Evolutionary conservation across 2,113 vertebrate genomes (phyloP).

Genomic region (Corythaixoides concolor): DNA sequence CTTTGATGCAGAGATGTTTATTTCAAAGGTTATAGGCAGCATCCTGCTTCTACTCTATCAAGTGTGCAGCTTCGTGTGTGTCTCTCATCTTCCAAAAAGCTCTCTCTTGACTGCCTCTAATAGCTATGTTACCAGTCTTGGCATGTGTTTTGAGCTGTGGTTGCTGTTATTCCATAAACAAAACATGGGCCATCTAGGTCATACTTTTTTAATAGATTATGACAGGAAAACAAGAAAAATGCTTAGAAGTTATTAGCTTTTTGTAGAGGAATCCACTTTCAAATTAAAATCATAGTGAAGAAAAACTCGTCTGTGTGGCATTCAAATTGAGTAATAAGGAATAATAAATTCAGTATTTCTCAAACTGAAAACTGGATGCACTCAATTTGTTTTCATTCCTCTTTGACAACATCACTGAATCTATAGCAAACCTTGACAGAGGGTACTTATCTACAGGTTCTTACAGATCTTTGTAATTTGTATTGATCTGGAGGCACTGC

Average conservation of each 20-base stretch:
- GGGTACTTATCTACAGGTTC: neutral
- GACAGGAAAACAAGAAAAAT: neutral
- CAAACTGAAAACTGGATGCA: neutral
- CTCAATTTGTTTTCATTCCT: neutral
- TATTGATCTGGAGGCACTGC: neutral
- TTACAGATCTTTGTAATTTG: neutral
- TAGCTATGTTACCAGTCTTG: neutral
- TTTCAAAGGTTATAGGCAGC: neutral
- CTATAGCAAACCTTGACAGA: neutral
- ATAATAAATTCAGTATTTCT: neutral
- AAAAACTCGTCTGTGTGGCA: neutral
- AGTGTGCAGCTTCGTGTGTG: neutral
- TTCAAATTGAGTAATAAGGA: neutral
- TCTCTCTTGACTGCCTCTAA: neutral
- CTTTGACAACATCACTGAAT: neutral
- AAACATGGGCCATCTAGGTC: neutral
- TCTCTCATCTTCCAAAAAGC: neutral
- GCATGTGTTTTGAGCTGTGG: neutral
- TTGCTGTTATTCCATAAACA: neutral
- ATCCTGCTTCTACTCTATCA: neutral
- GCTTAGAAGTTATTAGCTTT: neutral
- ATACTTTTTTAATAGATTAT: neutral
- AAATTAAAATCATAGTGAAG: neutral
- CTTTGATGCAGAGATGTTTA: neutral
- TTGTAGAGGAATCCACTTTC: neutral